Percentiles rank a stretch among this genome's conserved stretches.
Evolutionary conservation across 2,888 invertebrate genomes (phyloP).

Genomic region (Apamea anceps): DNA sequence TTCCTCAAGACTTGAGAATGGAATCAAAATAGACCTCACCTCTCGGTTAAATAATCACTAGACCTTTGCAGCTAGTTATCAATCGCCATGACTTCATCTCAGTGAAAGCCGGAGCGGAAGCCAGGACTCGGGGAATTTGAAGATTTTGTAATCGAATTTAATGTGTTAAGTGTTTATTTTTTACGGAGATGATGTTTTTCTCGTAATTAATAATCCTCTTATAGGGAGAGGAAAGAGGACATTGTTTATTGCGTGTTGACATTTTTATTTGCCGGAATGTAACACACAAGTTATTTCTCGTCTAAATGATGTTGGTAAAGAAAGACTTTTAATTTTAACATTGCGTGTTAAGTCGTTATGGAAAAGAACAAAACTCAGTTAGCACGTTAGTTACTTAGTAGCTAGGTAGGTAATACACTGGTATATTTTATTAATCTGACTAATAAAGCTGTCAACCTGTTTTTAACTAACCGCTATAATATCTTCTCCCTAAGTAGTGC

Average conservation of each 20-base stretch:
- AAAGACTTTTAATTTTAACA: background rate
- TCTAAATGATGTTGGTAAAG: background rate
- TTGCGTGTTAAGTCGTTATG: background rate
- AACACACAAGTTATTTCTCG: background rate
- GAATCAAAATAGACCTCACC: background rate
- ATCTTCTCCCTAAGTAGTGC: background rate
- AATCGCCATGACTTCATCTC: slow-evolving; percentile 23
- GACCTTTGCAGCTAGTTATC: slow-evolving; percentile 14
- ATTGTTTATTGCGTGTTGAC: background rate
- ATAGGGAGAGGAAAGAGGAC: background rate
- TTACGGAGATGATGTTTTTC: background rate
- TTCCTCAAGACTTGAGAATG: background rate
- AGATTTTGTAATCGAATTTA: slow-evolving; percentile 42
- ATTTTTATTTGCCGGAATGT: background rate
- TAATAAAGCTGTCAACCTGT: background rate
- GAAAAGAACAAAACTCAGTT: background rate
- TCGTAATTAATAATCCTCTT: background rate
- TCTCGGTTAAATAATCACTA: background rate
- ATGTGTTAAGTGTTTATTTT: slow-evolving; percentile 25
- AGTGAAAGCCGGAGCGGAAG: slow-evolving; percentile 23
- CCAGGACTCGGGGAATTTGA: slow-evolving; percentile 17
- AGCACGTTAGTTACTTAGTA: no score
- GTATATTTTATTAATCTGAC: background rate
- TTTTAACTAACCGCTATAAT: background rate
- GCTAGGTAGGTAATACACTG: background rate